phyloP scores from a whole-genome alignment of 1,140 invertebrate species.

The Matsumurasca onukii region DNA sequence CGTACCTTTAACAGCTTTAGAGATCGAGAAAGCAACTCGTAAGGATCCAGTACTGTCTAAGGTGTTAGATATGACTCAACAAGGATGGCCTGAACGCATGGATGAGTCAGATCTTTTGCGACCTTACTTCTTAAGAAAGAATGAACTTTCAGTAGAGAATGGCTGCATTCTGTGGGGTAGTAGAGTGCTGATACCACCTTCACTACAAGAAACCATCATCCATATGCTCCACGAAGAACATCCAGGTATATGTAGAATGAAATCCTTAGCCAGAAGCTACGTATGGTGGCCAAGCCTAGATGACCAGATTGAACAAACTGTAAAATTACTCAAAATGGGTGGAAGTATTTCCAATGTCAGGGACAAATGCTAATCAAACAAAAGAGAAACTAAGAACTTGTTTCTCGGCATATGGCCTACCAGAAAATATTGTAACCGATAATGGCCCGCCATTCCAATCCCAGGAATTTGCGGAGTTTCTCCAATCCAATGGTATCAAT shows the following conservation, averaged over 20 bases:
- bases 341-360: background rate
- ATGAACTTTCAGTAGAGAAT: background rate
- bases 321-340: conserved; percentile 4
- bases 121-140: background rate
- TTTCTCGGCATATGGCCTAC: background rate
- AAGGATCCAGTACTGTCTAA: background rate
- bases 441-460: background rate
- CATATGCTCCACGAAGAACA: conserved; percentile 2
- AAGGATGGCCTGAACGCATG: background rate
- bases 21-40: background rate
- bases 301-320: background rate
- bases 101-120: background rate
- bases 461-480: background rate
- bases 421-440: conserved; percentile 4
- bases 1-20: background rate
- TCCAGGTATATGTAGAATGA: background rate
- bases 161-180: background rate
- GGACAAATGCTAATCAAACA: background rate
- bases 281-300: background rate
- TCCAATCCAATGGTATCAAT: background rate
- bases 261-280: background rate
- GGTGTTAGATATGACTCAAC: background rate
- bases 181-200: background rate
- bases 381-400: background rate
- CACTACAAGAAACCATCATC: background rate